These are phyloP conservation scores for Pseudotriccus pelzelni DNA, from an alignment of 2,797 vertebrate species.

Conservation along the genomic window DNA sequence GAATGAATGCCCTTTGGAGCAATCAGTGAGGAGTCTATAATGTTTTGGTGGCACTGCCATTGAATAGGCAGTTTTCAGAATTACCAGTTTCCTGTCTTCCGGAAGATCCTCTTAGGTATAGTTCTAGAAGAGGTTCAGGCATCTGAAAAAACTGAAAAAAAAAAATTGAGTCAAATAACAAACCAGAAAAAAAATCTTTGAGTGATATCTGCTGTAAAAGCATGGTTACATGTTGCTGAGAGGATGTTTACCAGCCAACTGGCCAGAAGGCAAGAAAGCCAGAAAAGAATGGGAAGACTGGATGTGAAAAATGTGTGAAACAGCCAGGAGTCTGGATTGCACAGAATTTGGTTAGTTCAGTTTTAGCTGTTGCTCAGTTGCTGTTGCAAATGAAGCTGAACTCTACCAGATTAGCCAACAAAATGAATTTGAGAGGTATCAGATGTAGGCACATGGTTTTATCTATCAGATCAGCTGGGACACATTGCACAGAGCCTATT, in stretches of 20 bases:
- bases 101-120: neutral
- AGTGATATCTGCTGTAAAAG: neutral
- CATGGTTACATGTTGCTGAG: neutral
- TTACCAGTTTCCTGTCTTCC: neutral
- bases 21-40: neutral
- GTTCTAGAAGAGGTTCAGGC: neutral
- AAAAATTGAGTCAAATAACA: neutral
- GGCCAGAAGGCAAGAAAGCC: neutral
- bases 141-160: rapidly evolving
- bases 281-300: neutral
- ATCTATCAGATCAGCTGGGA: neutral
- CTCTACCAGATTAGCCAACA: neutral
- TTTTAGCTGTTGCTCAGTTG: neutral
- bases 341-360: neutral
- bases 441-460: neutral
- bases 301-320: neutral
- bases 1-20: neutral
- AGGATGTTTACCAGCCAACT: neutral
- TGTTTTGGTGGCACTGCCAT: neutral
- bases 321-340: neutral
- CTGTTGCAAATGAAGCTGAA: neutral
- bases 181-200: neutral
- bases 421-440: neutral
- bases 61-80: neutral
- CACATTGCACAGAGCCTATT: neutral